These are phyloP conservation scores for Timandra comae DNA, from an alignment of 2,888 invertebrate genomes.

Conservation along the genomic window DNA sequence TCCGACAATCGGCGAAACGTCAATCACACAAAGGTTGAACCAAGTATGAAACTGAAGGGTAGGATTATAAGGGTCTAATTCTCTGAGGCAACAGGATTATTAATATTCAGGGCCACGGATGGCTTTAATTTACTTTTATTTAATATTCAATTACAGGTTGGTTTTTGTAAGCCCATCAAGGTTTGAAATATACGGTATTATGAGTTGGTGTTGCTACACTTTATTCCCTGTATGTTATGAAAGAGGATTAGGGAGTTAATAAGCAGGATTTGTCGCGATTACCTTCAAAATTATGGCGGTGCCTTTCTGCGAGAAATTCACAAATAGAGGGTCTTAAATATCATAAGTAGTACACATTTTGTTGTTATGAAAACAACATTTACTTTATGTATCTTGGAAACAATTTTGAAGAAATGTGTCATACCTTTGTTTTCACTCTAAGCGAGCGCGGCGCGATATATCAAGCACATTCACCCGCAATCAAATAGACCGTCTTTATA, in stretches of 20 bases:
- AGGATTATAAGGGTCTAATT: slow-evolving; percentile 71
- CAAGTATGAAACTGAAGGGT: slow-evolving; percentile 64
- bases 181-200: slow-evolving; percentile 26
- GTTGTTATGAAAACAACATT: too few relatives aligned
- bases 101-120: slow-evolving; percentile 56
- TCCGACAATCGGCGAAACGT: slow-evolving; percentile 52
- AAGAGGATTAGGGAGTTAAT: slow-evolving; percentile 22
- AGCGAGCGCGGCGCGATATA: too few relatives aligned
- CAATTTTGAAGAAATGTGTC: too few relatives aligned
- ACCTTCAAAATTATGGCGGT: slow-evolving; percentile 14
- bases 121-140: slow-evolving; percentile 57
- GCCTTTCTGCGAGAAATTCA: slow-evolving; percentile 9
- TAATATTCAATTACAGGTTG: slow-evolving; percentile 48
- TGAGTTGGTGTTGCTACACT: slow-evolving; percentile 11
- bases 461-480: too few relatives aligned
- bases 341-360: too few relatives aligned
- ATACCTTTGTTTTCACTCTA: too few relatives aligned
- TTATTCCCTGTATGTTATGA: slow-evolving; percentile 22
- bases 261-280: slow-evolving; percentile 21
- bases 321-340: too few relatives aligned
- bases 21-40: slow-evolving; percentile 60
- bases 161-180: slow-evolving; percentile 31
- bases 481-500: too few relatives aligned
- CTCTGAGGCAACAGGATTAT: slow-evolving; percentile 57
- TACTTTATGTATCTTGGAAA: too few relatives aligned